A percentile compares a stretch with the other conserved stretches of the same genome.
phyloP scores from a whole-genome alignment of 2,888 invertebrate species.

The Iselma pallidipennis region DNA sequence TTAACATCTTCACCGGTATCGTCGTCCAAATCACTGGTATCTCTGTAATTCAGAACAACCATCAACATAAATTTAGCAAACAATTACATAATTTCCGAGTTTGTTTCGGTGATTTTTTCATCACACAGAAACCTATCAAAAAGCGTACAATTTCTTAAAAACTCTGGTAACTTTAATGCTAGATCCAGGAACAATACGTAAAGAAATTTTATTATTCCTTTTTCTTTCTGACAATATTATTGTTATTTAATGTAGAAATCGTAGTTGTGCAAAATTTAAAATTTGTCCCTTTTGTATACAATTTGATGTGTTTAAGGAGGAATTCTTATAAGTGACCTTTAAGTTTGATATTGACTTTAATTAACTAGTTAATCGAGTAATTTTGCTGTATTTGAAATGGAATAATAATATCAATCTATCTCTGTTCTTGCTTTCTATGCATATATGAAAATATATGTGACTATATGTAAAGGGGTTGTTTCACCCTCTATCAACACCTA shows the following conservation, averaged over 20 bases:
- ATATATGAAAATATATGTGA: no score
- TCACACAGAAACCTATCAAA: constrained; percentile 3
- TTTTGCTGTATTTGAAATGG: background rate
- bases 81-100: constrained; percentile 45
- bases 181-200: constrained; percentile 1
- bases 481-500: background rate
- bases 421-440: background rate
- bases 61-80: no score
- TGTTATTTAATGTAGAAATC: no score
- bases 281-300: no score
- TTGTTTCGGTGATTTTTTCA: no score
- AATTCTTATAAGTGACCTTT: constrained; percentile 33
- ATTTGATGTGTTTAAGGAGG: constrained; percentile 6
- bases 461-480: background rate
- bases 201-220: background rate
- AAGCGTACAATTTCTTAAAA: constrained; percentile 1
- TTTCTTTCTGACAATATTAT: no score
- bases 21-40: constrained; percentile 66
- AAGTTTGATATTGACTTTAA: constrained; percentile 26
- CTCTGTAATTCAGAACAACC: no score
- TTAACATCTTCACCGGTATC: constrained; percentile 71
- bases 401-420: background rate
- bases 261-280: no score
- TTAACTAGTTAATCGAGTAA: constrained; percentile 31
- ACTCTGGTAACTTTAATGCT: background rate